Base-by-base conservation (phyloP, 2,797 vertebrate genomes). In the Philypnodon macrostomus region DNA sequence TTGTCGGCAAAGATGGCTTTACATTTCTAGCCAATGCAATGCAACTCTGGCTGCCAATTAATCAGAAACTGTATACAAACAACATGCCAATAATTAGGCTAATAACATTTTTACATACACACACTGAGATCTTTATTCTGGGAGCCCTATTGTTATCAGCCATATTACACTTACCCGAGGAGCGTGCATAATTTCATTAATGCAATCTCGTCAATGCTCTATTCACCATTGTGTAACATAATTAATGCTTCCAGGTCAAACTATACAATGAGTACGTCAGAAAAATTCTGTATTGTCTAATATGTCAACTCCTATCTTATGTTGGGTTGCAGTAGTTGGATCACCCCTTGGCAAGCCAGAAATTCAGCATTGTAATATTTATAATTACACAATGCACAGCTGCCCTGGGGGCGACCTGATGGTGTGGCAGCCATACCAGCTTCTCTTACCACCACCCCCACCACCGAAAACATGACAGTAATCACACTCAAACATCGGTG, bases 41-140 rank as follows among this genome's bases (percentile, higher is more conserved):
- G 2, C 17, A 48, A 48, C 70, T 56, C 42, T 39, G 60, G 63
- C 65, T 70, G 63, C 59, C 56, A 74, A 65, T 76, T 76, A 79
- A 80, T 77, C 69, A 76, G 56, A n/a, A n/a, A n/a, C n/a, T 53
- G 63, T 53, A 63, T 53, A 70, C 49, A 77, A 84, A 80, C 71
- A 68, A 62, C n/a, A n/a, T 61, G 77, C 80, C 73, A 68, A 63
- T 77, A 70, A 53, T 45, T 11, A 48, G 67, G 57, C 64, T 61
- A 63, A 70, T 45, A 67, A 55, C 50, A 70, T 63, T 77, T 80
- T 82, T 75, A 30, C 44, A 52, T 50, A 47, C 34, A 42, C 12
- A 39, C 4, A 41, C 19, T 17, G 41, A 56, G 60, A 73, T 54
- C 58, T 54, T 68, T 75, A 58, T 67, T 64, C 83, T 68, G 67